phyloP scores from a whole-genome alignment of 2,888 invertebrate species.

The Mesorhabditis sp. region DNA sequence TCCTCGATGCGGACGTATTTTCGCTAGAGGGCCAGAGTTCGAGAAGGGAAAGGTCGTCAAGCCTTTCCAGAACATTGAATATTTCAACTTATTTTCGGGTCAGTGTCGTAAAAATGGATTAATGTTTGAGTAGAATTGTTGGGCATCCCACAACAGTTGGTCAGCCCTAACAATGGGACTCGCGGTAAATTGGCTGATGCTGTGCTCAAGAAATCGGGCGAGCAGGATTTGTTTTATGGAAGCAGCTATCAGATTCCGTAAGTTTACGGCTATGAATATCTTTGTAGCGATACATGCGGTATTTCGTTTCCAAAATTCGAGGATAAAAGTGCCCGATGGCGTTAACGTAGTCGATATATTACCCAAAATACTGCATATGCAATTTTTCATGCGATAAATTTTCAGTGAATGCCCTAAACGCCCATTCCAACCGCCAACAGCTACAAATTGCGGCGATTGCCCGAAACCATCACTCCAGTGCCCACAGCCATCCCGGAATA shows the following conservation, averaged over 20 bases:
- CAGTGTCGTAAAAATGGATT: not conserved
- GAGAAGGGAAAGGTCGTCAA: not conserved
- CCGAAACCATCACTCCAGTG: not conserved
- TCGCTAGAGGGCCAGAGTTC: conserved; percentile 34
- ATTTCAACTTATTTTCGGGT: not conserved
- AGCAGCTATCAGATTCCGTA: not conserved
- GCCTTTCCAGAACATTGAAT: not conserved
- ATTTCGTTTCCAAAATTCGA: no score
- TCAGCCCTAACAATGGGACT: not conserved
- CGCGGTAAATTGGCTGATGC: not conserved
- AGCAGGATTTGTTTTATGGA: not conserved
- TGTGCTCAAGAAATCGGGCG: not conserved
- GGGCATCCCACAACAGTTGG: not conserved
- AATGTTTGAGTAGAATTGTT: not conserved
- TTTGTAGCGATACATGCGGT: not conserved
- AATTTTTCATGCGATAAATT: not conserved
- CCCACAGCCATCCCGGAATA: not conserved
- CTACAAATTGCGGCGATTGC: not conserved
- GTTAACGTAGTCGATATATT: not conserved
- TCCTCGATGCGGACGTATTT: conserved; percentile 50
- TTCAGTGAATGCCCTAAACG: not conserved
- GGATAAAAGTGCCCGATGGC: not conserved
- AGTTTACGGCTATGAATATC: not conserved
- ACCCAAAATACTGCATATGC: not conserved
- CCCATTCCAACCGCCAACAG: not conserved